These are phyloP conservation scores for Vicugna pacos DNA, from an alignment of 2,113 vertebrate species.

Conservation along the genomic window DNA sequence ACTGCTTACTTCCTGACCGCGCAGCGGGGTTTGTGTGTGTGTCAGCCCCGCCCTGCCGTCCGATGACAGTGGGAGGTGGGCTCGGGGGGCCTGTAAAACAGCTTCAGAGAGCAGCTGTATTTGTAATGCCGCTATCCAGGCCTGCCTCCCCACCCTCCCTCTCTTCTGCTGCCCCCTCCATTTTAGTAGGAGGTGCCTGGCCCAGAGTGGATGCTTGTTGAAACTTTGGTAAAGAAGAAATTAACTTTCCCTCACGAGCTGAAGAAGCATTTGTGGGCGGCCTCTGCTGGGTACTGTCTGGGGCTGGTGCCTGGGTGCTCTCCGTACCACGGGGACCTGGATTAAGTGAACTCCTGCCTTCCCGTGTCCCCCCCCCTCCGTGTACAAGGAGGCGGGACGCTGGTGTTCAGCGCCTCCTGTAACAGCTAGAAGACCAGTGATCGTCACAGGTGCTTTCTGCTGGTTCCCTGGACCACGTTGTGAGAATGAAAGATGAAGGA, in stretches of 20 bases:
- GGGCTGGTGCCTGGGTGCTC: not conserved
- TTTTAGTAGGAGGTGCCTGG: not conserved
- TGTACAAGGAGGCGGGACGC: not conserved
- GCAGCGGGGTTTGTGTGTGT: not conserved
- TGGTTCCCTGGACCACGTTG: not conserved
- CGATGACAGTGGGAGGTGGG: not conserved
- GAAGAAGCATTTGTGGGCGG: no score
- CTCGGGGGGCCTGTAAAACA: not conserved
- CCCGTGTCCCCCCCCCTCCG: not conserved
- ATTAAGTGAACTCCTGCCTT: not conserved
- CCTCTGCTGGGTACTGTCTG: not conserved
- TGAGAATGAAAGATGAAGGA: not conserved
- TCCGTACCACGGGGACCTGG: accelerated
- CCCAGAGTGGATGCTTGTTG: not conserved
- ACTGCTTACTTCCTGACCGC: not conserved
- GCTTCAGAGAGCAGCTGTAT: not conserved
- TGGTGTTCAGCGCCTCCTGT: not conserved
- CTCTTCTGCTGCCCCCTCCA: not conserved
- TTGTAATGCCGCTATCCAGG: not conserved
- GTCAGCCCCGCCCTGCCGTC: not conserved
- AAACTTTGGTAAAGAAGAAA: not conserved
- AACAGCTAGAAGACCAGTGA: not conserved
- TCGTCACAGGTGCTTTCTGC: not conserved
- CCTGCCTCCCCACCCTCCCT: not conserved
- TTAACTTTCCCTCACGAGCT: not conserved